These are phyloP conservation scores for Pempheris klunzingeri DNA, from an alignment of 2,797 vertebrate genomes.

Conservation along the genomic window DNA sequence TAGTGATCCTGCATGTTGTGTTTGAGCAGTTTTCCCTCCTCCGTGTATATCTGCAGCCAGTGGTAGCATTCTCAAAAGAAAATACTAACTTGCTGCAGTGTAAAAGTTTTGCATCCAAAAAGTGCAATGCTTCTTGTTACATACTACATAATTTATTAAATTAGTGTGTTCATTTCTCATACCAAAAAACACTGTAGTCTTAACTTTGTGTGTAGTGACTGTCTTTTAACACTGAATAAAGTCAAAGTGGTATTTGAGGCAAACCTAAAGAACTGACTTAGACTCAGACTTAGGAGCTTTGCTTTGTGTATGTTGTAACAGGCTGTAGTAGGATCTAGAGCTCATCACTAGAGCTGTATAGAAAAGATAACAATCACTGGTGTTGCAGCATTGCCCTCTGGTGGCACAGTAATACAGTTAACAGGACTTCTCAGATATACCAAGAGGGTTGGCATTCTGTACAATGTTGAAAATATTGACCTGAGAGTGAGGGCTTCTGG, in stretches of 20 bases:
- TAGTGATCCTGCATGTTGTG: background rate
- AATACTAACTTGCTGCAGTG: background rate
- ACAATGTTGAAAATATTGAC: slow-evolving; percentile 70
- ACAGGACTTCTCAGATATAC: background rate
- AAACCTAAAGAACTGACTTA: slow-evolving; percentile 22
- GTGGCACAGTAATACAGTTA: slow-evolving; percentile 50
- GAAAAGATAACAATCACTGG: slow-evolving; percentile 29
- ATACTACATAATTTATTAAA: background rate
- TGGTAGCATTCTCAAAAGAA: slow-evolving; percentile 1
- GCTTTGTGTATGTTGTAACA: background rate
- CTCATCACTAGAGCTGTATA: background rate
- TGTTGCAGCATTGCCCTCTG: slow-evolving; percentile 79
- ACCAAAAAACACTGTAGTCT: background rate
- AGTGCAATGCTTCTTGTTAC: background rate
- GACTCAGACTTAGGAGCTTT: background rate
- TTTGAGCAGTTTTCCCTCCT: background rate
- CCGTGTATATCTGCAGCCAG: background rate
- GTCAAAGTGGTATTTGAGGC: background rate
- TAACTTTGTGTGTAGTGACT: background rate
- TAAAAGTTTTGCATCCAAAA: background rate
- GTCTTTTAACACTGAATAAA: background rate
- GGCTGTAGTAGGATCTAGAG: slow-evolving; percentile 1
- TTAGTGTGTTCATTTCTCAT: background rate
- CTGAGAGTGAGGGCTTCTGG: slow-evolving; percentile 94
- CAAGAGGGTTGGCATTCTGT: background rate